Conservation (phyloP, 1,140 invertebrate genomes). For the Ctenoplectra terminalis region DNA sequence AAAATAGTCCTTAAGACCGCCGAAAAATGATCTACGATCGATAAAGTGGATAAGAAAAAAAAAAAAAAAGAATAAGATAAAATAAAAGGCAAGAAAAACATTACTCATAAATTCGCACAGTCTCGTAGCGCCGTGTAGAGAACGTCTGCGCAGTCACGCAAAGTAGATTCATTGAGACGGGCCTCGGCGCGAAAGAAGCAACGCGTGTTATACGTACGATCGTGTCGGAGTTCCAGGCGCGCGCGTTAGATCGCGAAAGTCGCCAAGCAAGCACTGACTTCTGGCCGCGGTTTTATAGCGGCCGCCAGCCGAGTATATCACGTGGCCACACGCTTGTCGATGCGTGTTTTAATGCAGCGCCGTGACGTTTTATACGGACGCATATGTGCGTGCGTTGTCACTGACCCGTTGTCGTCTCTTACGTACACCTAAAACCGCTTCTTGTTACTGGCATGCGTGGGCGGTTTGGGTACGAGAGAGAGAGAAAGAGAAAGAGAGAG, state of each 20-base stretch:
- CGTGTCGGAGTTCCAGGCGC: slow-evolving; percentile 34
- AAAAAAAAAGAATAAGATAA: no score
- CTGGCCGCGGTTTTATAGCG: slow-evolving; percentile 21
- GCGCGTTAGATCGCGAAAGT: slow-evolving; percentile 52
- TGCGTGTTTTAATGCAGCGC: slow-evolving; percentile 12
- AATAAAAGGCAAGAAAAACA: background rate
- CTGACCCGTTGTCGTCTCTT: background rate
- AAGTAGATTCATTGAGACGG: slow-evolving; percentile 28
- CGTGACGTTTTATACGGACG: slow-evolving; percentile 10
- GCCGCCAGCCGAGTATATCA: slow-evolving; percentile 13
- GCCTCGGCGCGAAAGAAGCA: background rate
- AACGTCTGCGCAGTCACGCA: slow-evolving; percentile 23
- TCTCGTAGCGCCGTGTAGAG: background rate
- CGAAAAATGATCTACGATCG: no score
- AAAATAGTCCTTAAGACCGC: no score
- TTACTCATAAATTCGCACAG: background rate
- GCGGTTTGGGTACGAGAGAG: no score
- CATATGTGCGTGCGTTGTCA: background rate
- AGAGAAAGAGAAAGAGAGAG: background rate
- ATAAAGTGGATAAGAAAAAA: no score
- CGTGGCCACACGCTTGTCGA: slow-evolving; percentile 18
- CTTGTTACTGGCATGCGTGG: background rate
- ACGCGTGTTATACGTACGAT: background rate
- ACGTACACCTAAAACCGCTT: background rate
- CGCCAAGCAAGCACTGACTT: slow-evolving; percentile 38